A percentile compares a stretch with the other conserved stretches of the same genome.
phyloP scores from a whole-genome alignment of 2,888 invertebrate species.

The Eupelmus urozonus region DNA sequence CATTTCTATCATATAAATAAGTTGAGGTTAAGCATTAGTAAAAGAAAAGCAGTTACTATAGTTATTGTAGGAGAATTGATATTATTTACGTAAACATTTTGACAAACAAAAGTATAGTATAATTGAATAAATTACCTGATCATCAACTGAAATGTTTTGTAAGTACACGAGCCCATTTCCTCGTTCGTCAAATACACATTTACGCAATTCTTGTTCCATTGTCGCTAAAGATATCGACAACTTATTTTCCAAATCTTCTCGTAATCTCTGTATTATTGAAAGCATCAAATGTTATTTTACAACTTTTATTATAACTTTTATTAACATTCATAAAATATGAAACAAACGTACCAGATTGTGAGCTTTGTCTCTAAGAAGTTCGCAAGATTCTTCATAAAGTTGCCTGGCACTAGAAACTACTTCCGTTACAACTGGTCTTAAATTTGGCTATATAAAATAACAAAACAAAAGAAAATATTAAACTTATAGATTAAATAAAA shows the following conservation, averaged over 20 bases:
- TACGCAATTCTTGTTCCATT: constrained; percentile 86
- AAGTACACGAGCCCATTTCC: constrained; percentile 80
- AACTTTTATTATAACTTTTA: background rate
- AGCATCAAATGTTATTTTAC: constrained; percentile 9
- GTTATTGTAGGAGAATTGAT: no score
- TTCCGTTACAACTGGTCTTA: constrained; percentile 87
- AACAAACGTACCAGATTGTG: constrained; percentile 79
- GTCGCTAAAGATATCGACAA: constrained; percentile 83
- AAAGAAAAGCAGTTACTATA: no score
- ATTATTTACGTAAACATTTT: no score
- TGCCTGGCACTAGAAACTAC: constrained; percentile 83
- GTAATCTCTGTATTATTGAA: constrained; percentile 77
- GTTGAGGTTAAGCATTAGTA: no score
- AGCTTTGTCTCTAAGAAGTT: constrained; percentile 84
- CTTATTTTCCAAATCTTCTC: constrained; percentile 84
- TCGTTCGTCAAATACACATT: constrained; percentile 82
- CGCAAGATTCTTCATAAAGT: constrained; percentile 86
- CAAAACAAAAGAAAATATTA: background rate
- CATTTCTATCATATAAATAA: no score
- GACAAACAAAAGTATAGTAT: constrained; percentile 8
- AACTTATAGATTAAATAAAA: no score
- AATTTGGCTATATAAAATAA: constrained; percentile 78
- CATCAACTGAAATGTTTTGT: constrained; percentile 78
- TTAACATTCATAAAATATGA: constrained; percentile 26
- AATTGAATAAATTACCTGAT: constrained; percentile 78